Percentiles rank a stretch among this genome's conserved stretches.
phyloP scores from a whole-genome alignment of 1,140 invertebrate species.

The Anoplophora glabripennis region DNA sequence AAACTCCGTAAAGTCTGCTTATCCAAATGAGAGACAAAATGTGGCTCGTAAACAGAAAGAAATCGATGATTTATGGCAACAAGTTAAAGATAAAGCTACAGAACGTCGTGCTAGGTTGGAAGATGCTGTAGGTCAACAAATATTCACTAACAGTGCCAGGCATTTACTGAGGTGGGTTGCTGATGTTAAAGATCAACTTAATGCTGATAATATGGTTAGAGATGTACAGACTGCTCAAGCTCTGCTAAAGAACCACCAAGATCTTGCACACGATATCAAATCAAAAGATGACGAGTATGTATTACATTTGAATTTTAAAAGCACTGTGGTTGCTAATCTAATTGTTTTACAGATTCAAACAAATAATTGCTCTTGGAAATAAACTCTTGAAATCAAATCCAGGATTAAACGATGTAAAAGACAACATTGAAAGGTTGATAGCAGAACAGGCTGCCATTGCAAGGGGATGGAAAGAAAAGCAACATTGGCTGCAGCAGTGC shows the following conservation, averaged over 20 bases:
- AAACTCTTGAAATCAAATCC: conserved; percentile 72
- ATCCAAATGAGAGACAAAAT: conserved; percentile 84
- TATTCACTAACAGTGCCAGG: conserved; percentile 86
- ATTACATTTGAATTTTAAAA: neutral
- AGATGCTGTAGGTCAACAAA: conserved; percentile 90
- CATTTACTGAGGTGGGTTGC: conserved; percentile 76
- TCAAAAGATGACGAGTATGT: conserved; percentile 83
- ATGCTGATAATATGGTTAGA: conserved; percentile 76
- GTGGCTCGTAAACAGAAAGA: conserved; percentile 83
- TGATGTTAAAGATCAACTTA: conserved; percentile 76
- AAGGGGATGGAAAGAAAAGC: conserved; percentile 78
- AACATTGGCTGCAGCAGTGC: conserved; percentile 79
- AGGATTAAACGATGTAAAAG: conserved; percentile 64
- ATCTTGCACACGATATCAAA: conserved; percentile 87
- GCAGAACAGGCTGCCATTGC: conserved; percentile 74
- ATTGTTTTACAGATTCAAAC: conserved; percentile 63
- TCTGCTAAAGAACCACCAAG: conserved; percentile 86
- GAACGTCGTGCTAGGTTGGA: conserved; percentile 79
- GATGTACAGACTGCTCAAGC: conserved; percentile 89
- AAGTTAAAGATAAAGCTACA: conserved; percentile 79
- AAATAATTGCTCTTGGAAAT: conserved; percentile 73
- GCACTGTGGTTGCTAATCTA: conserved; percentile 49
- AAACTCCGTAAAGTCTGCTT: conserved; percentile 83
- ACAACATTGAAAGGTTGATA: conserved; percentile 69
- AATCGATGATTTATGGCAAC: conserved; percentile 83